Base-by-base conservation (phyloP, 2,797 vertebrate species). In the Pogonophryne albipinna region DNA sequence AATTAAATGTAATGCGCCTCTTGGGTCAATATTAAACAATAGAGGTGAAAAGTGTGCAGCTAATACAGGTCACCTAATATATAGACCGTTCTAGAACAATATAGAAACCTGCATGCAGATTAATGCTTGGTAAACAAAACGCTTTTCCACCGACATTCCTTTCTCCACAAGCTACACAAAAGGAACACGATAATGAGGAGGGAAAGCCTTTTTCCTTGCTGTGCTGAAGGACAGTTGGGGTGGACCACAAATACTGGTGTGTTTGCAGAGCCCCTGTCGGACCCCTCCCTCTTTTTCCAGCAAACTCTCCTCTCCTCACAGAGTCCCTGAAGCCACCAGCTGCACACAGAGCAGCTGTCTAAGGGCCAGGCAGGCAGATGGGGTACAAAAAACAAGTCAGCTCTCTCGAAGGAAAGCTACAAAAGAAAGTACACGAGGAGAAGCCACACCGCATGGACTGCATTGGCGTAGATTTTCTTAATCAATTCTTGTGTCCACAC, bases 311-410 rank as follows among this genome's bases (percentile, higher is more conserved):
- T 78, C 84, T 87, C 53, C 59, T 55, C 63, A 73, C 66, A 74
- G 70, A 80, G 78, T 71, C 77, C 73, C 85, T 65, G 83, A 86
- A 92, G 86, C 90, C 92, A 93, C 91, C 94, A 95, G 94, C 94
- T 95, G 94, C 94, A 94, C 92, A 83, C 80, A 1, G 38, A 89
- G 93, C 95, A 95, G 95, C 94, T 95, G 95, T 92, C 92, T 50
- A 14, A 91, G 79, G 85, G 87, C 87, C 89, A 85, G 86, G 85
- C 84, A 11, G 89, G 78, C 89, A 85, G 85, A 90, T 81, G 68
- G 76, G 87, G 71, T 73, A 76, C 58, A 91, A 85, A 85, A 52
- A 83, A 66, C 80, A 57, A 83, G 69, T 70, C 61, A 3, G 66
- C 79, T 70, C 79, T 70, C 47, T 76, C n/a, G 9, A 66, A 71